Base-by-base conservation (phyloP, 2,797 vertebrate genomes). In the Sebastiscus albofasciatus region DNA sequence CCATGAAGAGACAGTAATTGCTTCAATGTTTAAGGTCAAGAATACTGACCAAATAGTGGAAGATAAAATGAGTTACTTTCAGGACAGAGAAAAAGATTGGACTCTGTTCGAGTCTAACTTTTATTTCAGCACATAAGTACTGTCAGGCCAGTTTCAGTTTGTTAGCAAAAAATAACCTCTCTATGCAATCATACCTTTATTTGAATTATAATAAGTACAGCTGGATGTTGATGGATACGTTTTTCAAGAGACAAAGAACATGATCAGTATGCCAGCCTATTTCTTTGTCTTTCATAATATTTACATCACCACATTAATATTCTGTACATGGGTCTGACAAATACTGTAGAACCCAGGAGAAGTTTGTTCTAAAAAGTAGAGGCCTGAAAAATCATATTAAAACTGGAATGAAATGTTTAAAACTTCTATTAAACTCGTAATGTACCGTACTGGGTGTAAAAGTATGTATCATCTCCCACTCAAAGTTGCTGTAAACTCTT, bases 321-420 rank as follows among this genome's bases (percentile, higher is more conserved):
- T 9, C 62, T 59, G n/a, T 49, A 66, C 65, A 52, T 67, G 5
- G 11, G 1, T 26, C 2, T 0, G 11, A 56, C 16, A 42, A 49
- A 72, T 42, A 18, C 6, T 49, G 8, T 4, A 42, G 11, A 42
- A 22, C 6, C 16, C n/a, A 65, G 14, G 2, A 49, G n/a, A 69
- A 26, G 18, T 67, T 65, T 27, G n/a, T 67, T 24, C 6, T 54
- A 12, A 42, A 64, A 73, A 70, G 55, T 27, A 34, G 54, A 1
- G 4, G 26, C 16, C 26, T 58, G 16, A 71, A 70, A 83, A 72
- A 67, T 61, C 33, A 56, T 39, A 80, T 79, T 80, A 78, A 84
- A 85, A 77, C 29, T 31, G 4, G 66, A 67, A 73, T 67, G 67
- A 79, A 54, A 76, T 64, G 20, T 77, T 79, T 52, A 78, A 89